Conservation (phyloP, 2,888 invertebrate genomes). For the Boloria euphrosyne region DNA sequence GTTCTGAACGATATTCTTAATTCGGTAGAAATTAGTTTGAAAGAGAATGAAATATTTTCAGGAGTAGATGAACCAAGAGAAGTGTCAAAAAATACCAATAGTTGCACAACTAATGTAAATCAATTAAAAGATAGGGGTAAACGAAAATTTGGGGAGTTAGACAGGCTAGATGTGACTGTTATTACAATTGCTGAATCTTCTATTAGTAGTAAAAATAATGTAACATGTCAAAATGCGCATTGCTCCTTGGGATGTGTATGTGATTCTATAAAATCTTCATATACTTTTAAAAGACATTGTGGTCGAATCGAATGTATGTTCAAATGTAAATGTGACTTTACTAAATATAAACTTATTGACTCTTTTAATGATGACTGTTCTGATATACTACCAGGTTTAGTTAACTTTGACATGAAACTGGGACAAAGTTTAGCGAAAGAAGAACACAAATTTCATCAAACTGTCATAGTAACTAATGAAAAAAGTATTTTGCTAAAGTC, state of each 20-base stretch:
- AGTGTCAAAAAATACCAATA: slow-evolving; percentile 30
- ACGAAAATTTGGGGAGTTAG: slow-evolving; percentile 77
- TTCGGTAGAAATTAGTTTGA: slow-evolving; percentile 83
- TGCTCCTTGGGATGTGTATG: slow-evolving; percentile 87
- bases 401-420: slow-evolving; percentile 74
- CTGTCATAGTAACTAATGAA: slow-evolving; percentile 85
- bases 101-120: slow-evolving; percentile 27
- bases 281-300: slow-evolving; percentile 82
- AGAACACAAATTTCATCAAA: slow-evolving; percentile 88
- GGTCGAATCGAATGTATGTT: slow-evolving; percentile 84
- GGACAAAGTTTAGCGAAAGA: slow-evolving; percentile 84
- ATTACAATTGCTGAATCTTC: slow-evolving; percentile 73
- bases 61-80: slow-evolving; percentile 59
- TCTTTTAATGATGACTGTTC: slow-evolving; percentile 50
- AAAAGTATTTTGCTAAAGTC: slow-evolving; percentile 85
- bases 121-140: slow-evolving; percentile 62
- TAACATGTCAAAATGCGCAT: slow-evolving; percentile 75
- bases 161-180: slow-evolving; percentile 85
- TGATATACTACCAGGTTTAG: slow-evolving; percentile 58
- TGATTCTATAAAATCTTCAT: slow-evolving; percentile 76
- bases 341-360: slow-evolving; percentile 55
- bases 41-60: slow-evolving; percentile 76
- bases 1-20: slow-evolving; percentile 80
- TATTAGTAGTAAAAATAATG: slow-evolving; percentile 36
- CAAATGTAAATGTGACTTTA: slow-evolving; percentile 69